These are phyloP conservation scores for Drosophila melanogaster DNA, from an alignment of 1,140 invertebrate genomes.

Conservation along the genomic window Release_6_plus_ISO1_MT NC_004354.4:3264501-3265000, in stretches of 20 bases:
- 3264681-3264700: conserved; percentile 32
- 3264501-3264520: not conserved
- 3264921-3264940: not conserved
- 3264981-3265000: not conserved
- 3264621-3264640: conserved; percentile 14
- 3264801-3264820: not conserved
- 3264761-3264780: not conserved
- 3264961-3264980: not conserved
- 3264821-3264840: not conserved
- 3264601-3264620: not conserved
- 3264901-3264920: not conserved
- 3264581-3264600: conserved; percentile 46
- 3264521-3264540: conserved; percentile 4
- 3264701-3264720: not conserved
- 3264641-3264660: conserved; percentile 25
- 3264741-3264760: not conserved
- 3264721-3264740: not conserved
- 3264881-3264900: conserved; percentile 1
- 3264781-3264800: conserved; percentile 6
- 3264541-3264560: conserved; percentile 4
- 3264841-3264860: not conserved
- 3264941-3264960: too few species aligned
- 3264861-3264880: not conserved
- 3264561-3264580: conserved; percentile 41
- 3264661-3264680: conserved; percentile 48